A percentile compares a stretch with the other conserved stretches of the same genome.
phyloP scores from a whole-genome alignment of 2,797 vertebrate species.

The Adrianichthys oophorus region DNA sequence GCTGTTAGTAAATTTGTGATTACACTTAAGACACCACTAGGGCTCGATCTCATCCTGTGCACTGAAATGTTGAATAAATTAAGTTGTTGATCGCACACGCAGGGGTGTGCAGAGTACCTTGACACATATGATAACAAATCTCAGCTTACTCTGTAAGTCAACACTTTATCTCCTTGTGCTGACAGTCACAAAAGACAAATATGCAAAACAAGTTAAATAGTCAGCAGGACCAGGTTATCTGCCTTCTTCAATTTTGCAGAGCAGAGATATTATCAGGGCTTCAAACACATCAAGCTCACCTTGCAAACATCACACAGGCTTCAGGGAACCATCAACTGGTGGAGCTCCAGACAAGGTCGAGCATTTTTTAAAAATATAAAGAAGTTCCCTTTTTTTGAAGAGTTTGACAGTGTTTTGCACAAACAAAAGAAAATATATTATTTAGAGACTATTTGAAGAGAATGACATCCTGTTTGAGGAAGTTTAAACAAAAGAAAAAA shows the following conservation, averaged over 20 bases:
- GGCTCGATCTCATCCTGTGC: constrained; percentile 2
- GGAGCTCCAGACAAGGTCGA: neutral
- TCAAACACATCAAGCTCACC: constrained; percentile 8
- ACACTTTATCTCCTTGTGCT: constrained; percentile 1
- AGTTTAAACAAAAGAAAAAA: too few species aligned
- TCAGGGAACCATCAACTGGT: neutral
- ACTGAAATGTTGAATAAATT: constrained; percentile 10
- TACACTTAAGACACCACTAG: neutral
- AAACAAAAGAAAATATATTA: too few species aligned
- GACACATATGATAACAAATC: constrained; percentile 28
- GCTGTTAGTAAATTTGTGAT: neutral
- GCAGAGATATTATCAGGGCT: neutral
- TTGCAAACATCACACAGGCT: constrained; percentile 3
- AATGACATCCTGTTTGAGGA: too few species aligned
- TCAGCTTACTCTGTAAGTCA: neutral
- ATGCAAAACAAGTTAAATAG: constrained; percentile 6
- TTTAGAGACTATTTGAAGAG: too few species aligned
- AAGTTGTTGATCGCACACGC: neutral
- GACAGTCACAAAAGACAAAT: constrained; percentile 13
- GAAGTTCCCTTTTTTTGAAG: too few species aligned
- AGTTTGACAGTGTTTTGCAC: too few species aligned
- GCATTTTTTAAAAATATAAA: neutral
- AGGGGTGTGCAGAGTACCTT: constrained; percentile 16
- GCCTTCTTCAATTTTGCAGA: constrained; percentile 4
- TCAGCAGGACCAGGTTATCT: neutral